Conservation (phyloP, 2,888 invertebrate species). For the Dastarcus helophoroides region DNA sequence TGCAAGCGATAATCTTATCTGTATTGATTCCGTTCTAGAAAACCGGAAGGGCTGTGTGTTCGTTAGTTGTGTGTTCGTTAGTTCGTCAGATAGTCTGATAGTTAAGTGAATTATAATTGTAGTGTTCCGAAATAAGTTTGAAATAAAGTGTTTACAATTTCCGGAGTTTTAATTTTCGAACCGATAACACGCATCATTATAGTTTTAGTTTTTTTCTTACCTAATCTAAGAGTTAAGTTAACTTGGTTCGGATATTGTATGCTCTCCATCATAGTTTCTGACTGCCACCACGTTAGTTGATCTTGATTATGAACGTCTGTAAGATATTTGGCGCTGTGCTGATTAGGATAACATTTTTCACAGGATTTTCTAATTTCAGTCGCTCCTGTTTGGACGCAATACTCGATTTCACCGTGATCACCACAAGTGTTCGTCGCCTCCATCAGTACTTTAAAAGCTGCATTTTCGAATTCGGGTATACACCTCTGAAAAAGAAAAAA, state of each 20-base stretch:
- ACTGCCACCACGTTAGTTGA: constrained; percentile 95
- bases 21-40: no score
- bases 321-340: constrained; percentile 63
- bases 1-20: no score
- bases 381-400: constrained; percentile 84
- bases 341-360: constrained; percentile 59
- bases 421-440: constrained; percentile 97
- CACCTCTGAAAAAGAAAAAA: constrained; percentile 59
- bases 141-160: no score
- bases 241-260: constrained; percentile 86
- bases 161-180: no score
- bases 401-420: constrained; percentile 63
- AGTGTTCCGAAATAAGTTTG: no score
- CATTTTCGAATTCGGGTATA: constrained; percentile 93
- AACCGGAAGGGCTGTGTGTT: no score
- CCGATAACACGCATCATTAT: no score
- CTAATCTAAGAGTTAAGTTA: constrained; percentile 49
- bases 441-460: constrained; percentile 80
- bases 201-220: no score
- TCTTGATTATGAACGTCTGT: constrained; percentile 88
- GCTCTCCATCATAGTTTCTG: constrained; percentile 92
- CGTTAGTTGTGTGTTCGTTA: no score
- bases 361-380: constrained; percentile 59
- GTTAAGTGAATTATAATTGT: no score
- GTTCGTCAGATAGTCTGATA: no score